These are phyloP conservation scores for Drosophila carrolli DNA, from an alignment of 1,140 invertebrate genomes.

Conservation along the genomic window DNA sequence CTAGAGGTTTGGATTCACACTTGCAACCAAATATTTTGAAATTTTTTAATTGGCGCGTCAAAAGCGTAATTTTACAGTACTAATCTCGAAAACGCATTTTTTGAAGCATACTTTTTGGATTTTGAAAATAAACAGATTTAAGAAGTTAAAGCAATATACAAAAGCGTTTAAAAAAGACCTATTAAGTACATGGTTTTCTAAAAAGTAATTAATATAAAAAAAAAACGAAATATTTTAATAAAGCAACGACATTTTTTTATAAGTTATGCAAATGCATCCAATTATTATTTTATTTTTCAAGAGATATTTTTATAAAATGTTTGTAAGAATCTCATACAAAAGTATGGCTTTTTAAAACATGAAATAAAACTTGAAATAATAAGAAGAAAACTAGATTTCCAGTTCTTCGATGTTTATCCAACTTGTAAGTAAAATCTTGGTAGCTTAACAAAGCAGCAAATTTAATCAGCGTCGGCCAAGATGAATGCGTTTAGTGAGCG, in stretches of 20 bases:
- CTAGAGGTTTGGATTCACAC: neutral
- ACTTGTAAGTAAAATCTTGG: conserved; percentile 11
- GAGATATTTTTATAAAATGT: too few relatives aligned
- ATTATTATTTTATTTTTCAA: too few relatives aligned
- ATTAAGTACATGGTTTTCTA: neutral
- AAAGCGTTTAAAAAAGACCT: neutral
- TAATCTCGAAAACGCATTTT: neutral
- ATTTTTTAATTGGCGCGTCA: conserved; percentile 3
- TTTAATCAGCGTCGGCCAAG: conserved; percentile 42
- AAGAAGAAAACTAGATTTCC: neutral
- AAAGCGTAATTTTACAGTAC: neutral
- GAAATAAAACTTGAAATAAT: neutral
- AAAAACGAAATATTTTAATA: too few relatives aligned
- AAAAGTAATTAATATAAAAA: neutral
- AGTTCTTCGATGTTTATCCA: neutral
- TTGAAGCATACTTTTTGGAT: conserved; percentile 26
- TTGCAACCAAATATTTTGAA: conserved; percentile 11
- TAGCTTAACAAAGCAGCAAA: conserved; percentile 36
- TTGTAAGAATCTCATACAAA: neutral
- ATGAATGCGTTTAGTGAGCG: conserved; percentile 57
- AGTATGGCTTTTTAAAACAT: too few relatives aligned
- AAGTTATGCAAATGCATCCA: too few relatives aligned
- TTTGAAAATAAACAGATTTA: neutral
- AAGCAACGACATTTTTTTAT: too few relatives aligned
- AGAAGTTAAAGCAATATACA: neutral